phyloP scores from a whole-genome alignment of 2,888 invertebrate species.

The Eurytoma adleriae region DNA sequence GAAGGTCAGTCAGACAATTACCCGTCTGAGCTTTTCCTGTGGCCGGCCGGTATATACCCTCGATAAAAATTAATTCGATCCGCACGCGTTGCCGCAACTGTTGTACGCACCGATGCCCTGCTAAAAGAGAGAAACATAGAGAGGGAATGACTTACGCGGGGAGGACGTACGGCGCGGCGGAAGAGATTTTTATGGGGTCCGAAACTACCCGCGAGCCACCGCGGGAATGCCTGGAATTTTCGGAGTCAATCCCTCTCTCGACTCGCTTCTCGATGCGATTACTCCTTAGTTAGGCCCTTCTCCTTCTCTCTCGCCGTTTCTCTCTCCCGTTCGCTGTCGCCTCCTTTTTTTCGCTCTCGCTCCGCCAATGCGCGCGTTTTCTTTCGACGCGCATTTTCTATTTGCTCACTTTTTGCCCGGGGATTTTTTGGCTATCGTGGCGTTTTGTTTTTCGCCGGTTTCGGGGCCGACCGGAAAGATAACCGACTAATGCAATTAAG shows the following conservation, averaged over 20 bases:
- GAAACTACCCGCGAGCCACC: constrained; percentile 58
- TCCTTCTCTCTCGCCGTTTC: not conserved
- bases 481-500: constrained; percentile 48
- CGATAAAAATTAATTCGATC: constrained; percentile 54
- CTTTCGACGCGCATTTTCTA: not conserved
- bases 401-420: not conserved
- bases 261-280: constrained; percentile 42
- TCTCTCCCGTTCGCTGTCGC: constrained; percentile 13
- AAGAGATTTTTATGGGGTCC: constrained; percentile 72
- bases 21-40: constrained; percentile 4
- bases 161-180: constrained; percentile 60
- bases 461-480: not conserved
- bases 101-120: not conserved
- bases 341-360: constrained; percentile 4
- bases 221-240: constrained; percentile 65
- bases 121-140: not conserved
- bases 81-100: constrained; percentile 13
- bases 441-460: not conserved
- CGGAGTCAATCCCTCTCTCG: constrained; percentile 47
- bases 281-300: constrained; percentile 26
- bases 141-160: constrained; percentile 40
- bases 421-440: not conserved
- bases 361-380: constrained; percentile 20
- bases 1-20: constrained; percentile 49
- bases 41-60: not conserved